Evolutionary conservation across 2,888 invertebrate genomes (phyloP).

Genomic region (Pristionchus arcanus): DNA sequence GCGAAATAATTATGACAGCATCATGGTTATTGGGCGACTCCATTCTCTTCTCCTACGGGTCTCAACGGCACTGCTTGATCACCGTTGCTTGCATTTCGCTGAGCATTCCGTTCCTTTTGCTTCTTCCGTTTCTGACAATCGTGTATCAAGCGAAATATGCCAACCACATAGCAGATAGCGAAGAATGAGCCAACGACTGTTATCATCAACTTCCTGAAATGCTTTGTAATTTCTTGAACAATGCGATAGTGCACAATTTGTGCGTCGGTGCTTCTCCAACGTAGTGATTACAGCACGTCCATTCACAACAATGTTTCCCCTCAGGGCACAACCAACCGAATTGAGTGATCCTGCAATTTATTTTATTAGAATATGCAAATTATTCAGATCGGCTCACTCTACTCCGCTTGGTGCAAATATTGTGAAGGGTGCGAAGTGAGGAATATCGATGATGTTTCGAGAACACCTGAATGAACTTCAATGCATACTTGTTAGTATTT

Average conservation of each 20-base stretch:
- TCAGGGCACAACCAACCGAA: neutral
- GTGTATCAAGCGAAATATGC: neutral
- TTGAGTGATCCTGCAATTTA: neutral
- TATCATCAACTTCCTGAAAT: neutral
- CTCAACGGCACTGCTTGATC: too few species aligned
- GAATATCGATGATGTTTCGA: neutral
- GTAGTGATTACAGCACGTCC: neutral
- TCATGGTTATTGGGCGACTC: too few species aligned
- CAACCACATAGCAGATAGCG: neutral
- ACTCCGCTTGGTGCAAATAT: neutral
- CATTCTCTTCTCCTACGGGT: too few species aligned
- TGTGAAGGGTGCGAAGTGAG: neutral
- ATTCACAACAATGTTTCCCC: neutral
- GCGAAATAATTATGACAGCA: too few species aligned
- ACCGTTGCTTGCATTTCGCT: too few species aligned
- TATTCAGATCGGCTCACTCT: neutral
- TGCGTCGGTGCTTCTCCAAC: neutral
- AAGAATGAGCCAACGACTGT: neutral
- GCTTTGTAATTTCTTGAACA: neutral
- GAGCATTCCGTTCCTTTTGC: too few species aligned
- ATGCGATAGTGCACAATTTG: neutral
- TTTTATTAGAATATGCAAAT: neutral
- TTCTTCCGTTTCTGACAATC: too few species aligned
- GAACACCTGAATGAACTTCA: neutral
- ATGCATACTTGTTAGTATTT: neutral